Base-by-base conservation (phyloP, 2,797 vertebrate species). In the Typhlichthys eigenmanni region DNA sequence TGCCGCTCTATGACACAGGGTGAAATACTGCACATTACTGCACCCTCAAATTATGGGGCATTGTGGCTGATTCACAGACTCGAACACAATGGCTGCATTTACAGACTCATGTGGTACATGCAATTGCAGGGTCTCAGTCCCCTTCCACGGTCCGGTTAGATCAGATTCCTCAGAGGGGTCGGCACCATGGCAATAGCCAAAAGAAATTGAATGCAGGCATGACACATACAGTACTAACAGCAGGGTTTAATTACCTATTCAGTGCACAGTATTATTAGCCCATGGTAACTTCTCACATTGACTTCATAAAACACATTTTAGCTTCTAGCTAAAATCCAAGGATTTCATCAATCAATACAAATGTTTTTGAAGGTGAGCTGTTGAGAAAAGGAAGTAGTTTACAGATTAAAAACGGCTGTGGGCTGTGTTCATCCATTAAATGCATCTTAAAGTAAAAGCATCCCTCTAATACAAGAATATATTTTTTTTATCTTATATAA, bases 71-170 rank as follows among this genome's bases (percentile, higher is more conserved):
- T 88, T 86, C 82, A 80, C 80, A 78, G 69, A 56, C 69, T 64
- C 24, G 24, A 29, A 29, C 78, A 92, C 90, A 92, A 92, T 87
- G 87, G 79, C 79, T 62, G 76, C 81, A 87, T 91, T 92, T 86
- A 91, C 74, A 76, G 74, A 63, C 76, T 85, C 72, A 80, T 87
- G 88, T 84, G 82, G 79, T 80, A 78, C 83, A 90, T 86, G 85
- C 78, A 81, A 29, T 80, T 72, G 75, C 63, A 74, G 85, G 86
- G 87, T 91, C 88, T 87, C 71, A 76, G 79, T 74, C 53, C 86
- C 78, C 68, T 81, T 76, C 75, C 71, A 74, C 68, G 83, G 72
- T 74, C 77, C 74, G 69, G 66, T 81, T 68, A 58, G 65, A 78
- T 84, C 80, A 65, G 79, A 90, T 87, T 90, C 85, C 75, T 80